phyloP scores from a whole-genome alignment of 2,888 invertebrate species.

The Tiliacea citrago region DNA sequence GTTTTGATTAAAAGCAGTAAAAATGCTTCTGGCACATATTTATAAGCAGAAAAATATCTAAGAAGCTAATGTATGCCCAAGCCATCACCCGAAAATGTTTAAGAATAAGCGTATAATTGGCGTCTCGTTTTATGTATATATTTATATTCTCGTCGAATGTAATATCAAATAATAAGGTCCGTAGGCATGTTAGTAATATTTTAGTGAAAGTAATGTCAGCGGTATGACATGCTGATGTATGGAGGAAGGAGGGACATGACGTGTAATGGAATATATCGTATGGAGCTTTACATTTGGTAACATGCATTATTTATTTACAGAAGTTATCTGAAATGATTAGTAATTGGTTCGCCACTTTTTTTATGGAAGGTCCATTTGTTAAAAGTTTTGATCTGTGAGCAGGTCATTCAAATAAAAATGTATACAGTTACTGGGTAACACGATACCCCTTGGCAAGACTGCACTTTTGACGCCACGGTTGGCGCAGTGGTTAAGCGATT shows the following conservation, averaged over 20 bases:
- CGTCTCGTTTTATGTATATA: neutral
- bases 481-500: too few relatives aligned
- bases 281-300: neutral
- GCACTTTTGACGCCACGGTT: too few relatives aligned
- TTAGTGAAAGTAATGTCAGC: conserved; percentile 33
- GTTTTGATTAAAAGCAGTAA: too few relatives aligned
- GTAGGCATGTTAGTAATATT: conserved; percentile 25
- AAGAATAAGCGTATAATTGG: neutral
- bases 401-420: too few relatives aligned
- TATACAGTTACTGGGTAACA: too few relatives aligned
- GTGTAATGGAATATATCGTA: neutral
- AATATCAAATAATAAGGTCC: neutral
- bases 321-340: too few relatives aligned
- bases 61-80: too few relatives aligned
- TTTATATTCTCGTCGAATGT: neutral
- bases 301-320: neutral
- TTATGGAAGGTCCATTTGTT: too few relatives aligned
- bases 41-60: neutral
- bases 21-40: neutral
- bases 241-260: neutral
- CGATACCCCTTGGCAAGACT: too few relatives aligned
- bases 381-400: too few relatives aligned
- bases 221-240: conserved; percentile 3
- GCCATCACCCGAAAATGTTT: neutral
- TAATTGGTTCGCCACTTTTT: too few relatives aligned